Conservation (phyloP, 2,113 vertebrate genomes). For the Scortum barcoo region DNA sequence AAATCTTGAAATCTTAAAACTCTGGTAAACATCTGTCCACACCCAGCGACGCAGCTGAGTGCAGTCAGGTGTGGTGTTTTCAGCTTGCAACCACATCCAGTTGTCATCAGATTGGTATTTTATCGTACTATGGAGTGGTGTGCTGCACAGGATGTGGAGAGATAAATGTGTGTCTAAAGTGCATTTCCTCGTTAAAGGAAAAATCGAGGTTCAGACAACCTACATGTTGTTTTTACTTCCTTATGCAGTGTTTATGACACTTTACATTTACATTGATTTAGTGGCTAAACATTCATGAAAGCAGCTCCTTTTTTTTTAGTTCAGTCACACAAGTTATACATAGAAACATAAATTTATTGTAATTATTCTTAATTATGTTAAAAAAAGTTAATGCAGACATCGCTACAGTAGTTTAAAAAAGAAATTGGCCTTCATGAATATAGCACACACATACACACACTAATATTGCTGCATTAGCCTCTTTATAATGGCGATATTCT, state of each 20-base stretch:
- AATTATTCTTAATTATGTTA: too few species aligned
- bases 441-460: conserved; percentile 2
- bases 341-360: too few species aligned
- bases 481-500: background rate
- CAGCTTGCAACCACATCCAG: background rate
- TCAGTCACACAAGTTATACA: too few species aligned
- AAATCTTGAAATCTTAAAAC: too few species aligned
- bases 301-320: too few species aligned
- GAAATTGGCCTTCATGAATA: background rate
- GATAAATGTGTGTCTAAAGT: too few species aligned
- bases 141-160: background rate
- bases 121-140: background rate
- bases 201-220: background rate
- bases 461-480: background rate
- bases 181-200: too few species aligned
- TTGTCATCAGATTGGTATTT: background rate
- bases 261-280: background rate
- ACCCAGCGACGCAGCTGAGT: background rate
- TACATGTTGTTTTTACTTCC: background rate
- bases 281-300: background rate
- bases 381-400: background rate
- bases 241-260: background rate
- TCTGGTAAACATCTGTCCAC: background rate
- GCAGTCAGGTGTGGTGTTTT: conserved; percentile 1
- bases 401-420: too few species aligned